Evolutionary conservation across 2,888 invertebrate genomes (phyloP).

Genomic region (Eupithecia tripunctaria): DNA sequence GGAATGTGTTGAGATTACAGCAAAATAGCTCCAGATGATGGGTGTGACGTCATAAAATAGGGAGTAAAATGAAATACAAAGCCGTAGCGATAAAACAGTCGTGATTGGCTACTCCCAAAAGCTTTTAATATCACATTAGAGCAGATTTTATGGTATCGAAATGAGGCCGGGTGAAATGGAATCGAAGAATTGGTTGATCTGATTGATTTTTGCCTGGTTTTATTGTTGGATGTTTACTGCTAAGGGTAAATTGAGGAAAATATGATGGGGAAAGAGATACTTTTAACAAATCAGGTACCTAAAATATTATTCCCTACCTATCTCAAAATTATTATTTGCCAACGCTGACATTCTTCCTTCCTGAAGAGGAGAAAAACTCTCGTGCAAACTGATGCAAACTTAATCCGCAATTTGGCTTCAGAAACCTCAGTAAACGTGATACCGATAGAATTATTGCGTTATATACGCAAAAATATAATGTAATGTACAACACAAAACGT

Average conservation of each 20-base stretch:
- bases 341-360: background rate
- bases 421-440: background rate
- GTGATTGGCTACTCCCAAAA: conserved; percentile 20
- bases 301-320: background rate
- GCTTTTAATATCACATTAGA: conserved; percentile 20
- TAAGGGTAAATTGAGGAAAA: background rate
- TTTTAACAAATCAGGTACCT: background rate
- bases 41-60: conserved; percentile 30
- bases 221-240: background rate
- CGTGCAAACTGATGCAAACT: background rate
- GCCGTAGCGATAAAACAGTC: conserved; percentile 22
- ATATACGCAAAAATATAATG: background rate
- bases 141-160: conserved; percentile 15
- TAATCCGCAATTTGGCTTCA: background rate
- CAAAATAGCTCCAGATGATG: conserved; percentile 34
- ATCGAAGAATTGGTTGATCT: background rate
- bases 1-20: conserved; percentile 32
- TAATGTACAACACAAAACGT: background rate
- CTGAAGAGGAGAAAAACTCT: conserved; percentile 1
- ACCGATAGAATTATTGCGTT: background rate
- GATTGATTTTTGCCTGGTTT: conserved; percentile 4
- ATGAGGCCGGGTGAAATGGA: background rate
- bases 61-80: conserved; percentile 35
- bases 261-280: background rate
- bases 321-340: background rate